Evolutionary conservation across 2,888 invertebrate species (phyloP), one percentile per base, ranked within the genome.

Genomic region (Brachyptera putata): DNA sequence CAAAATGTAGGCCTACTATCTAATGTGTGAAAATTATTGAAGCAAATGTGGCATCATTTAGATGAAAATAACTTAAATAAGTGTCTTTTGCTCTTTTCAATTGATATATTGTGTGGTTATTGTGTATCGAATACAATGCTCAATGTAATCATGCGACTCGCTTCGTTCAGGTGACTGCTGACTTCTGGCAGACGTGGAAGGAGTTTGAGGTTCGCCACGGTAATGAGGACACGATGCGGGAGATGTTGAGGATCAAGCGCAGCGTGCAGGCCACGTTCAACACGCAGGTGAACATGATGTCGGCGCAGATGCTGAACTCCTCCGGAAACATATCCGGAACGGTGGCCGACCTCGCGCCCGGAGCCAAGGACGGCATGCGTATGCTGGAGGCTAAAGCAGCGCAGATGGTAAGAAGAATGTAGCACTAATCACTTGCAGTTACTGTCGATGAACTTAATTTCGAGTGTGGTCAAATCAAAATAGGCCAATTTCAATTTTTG

Each of bases 151-250:
- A n/a, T n/a, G n/a, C n/a, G n/a, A n/a, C n/a, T n/a, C n/a, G n/a
- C n/a, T 30, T 7, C 11, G 34, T 66, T 60, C 61, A 81, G 80
- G 78, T 83, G 7, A 93, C 95, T 3, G 84, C 85, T 0, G 89
- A 91, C 60, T 99, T 99, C 75, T 99, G 99, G 98, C 91, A 94
- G 72, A 91, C 92, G 1, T 99, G 99, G 99, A 96, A 97, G 74
- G 96, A 98, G 70, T 99, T 99, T 78, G 99, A 99, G 79, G 93
- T 98, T 16, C 85, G 93, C 50, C 98, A 99, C 76, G 99, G 99
- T 14, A 99, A 99, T 77, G 98, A 99, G 75, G 99, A 99, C 72
- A 99, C 99, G 0, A 95, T 99, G 85, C 82, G 97, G 48, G 98
- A 99, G 79, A 97, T 99, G 97, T 78, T 99, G 68, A 82, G 98